Conservation (phyloP, 2,888 invertebrate species). For the Diplolepis rosae region DNA sequence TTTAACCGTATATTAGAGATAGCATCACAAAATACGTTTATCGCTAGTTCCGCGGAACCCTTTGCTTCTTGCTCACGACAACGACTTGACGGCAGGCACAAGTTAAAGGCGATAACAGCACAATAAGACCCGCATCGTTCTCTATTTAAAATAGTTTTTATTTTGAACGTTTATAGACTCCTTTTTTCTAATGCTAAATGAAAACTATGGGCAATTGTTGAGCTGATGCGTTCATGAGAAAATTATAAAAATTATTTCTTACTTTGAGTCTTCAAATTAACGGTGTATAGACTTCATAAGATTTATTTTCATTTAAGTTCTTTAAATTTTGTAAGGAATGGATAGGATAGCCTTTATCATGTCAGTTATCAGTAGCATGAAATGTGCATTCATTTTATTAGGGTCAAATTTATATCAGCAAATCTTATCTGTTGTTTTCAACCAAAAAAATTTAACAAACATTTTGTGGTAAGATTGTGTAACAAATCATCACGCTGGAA, state of each 20-base stretch:
- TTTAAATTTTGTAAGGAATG: neutral
- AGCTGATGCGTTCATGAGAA: too few relatives aligned
- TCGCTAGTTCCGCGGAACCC: slow-evolving; percentile 31
- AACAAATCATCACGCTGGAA: too few relatives aligned
- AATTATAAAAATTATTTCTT: too few relatives aligned
- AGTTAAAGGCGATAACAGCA: slow-evolving; percentile 28
- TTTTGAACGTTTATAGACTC: neutral
- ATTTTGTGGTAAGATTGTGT: too few relatives aligned
- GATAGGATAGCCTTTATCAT: neutral
- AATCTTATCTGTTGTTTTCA: neutral
- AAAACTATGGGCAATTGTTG: too few relatives aligned
- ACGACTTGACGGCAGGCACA: neutral
- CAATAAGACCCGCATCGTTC: slow-evolving; percentile 26
- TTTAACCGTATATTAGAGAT: slow-evolving; percentile 34
- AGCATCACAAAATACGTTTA: slow-evolving; percentile 35
- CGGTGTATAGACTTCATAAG: too few relatives aligned
- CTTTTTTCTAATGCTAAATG: too few relatives aligned
- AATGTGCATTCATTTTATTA: neutral
- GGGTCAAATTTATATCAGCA: neutral
- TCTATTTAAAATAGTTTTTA: neutral
- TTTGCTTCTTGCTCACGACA: slow-evolving; percentile 35
- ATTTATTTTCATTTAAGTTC: too few relatives aligned
- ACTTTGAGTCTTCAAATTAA: too few relatives aligned
- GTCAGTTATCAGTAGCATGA: neutral
- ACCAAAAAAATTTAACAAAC: too few relatives aligned